Conservation (phyloP, 2,797 vertebrate species). For the Enteromius trimaculatus region DNA sequence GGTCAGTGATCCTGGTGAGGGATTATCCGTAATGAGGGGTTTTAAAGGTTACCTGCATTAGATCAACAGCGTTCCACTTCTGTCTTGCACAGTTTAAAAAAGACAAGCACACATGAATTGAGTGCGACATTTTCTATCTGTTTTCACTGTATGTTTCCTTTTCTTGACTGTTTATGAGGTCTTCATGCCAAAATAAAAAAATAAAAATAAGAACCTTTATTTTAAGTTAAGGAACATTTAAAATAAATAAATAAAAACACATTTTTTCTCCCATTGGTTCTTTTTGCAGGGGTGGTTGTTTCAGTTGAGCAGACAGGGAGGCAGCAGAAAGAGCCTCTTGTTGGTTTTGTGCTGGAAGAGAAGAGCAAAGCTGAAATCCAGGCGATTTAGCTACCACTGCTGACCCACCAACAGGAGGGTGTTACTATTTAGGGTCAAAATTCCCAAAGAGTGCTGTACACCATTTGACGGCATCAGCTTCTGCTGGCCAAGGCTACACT, state of each 20-base stretch:
- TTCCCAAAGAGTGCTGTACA: background rate
- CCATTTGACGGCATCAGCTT: background rate
- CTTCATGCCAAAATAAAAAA: background rate
- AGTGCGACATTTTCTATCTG: background rate
- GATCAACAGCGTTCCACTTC: constrained; percentile 46
- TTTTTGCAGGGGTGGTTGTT: background rate
- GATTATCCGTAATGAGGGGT: constrained; percentile 62
- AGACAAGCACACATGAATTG: constrained; percentile 14
- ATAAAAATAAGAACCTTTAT: too few species aligned
- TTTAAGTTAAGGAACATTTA: too few species aligned
- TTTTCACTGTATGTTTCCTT: background rate
- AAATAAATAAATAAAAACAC: too few species aligned
- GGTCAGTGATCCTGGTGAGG: constrained; percentile 61
- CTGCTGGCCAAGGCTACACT: too few species aligned
- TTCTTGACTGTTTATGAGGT: background rate
- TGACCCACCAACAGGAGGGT: background rate
- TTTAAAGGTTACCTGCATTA: constrained; percentile 67
- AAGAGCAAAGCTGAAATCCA: background rate
- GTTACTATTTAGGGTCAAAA: background rate
- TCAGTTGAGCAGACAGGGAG: background rate
- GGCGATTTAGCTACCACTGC: background rate
- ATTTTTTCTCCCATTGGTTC: background rate
- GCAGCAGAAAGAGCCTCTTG: background rate
- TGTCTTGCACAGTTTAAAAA: constrained; percentile 35
- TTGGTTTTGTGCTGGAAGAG: too few species aligned